Conservation (phyloP, 2,113 vertebrate species). For the Hemiprocne comata region DNA sequence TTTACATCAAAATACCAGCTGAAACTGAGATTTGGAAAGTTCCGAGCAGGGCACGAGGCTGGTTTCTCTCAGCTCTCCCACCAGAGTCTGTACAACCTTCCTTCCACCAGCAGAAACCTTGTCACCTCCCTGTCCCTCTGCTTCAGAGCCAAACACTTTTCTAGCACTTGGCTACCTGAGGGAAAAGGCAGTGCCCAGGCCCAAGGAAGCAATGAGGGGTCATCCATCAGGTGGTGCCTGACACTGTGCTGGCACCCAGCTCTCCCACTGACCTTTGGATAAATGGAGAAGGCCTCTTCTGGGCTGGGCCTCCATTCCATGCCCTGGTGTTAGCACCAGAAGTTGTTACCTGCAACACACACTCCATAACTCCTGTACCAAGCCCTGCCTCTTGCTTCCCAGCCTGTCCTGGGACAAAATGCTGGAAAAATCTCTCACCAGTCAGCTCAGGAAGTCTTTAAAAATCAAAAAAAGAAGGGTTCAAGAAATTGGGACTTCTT, state of each 20-base stretch:
- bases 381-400: conserved; percentile 23
- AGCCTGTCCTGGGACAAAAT: background rate
- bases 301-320: background rate
- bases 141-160: background rate
- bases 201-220: background rate
- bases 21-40: background rate
- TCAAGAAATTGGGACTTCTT: background rate
- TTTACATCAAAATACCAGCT: background rate
- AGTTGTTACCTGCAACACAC: conserved; percentile 10
- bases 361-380: background rate
- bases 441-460: conserved; percentile 14
- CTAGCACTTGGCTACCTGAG: background rate
- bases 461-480: background rate
- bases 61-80: background rate
- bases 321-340: conserved; percentile 40
- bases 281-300: background rate
- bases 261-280: background rate
- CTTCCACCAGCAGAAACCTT: background rate
- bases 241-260: background rate
- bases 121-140: background rate
- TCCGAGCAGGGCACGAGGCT: background rate
- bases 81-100: background rate
- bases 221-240: background rate
- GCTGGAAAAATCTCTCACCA: conserved; percentile 41
- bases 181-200: background rate